phyloP scores from a whole-genome alignment of 2,888 invertebrate genomes.

The Torymus auratus region DNA sequence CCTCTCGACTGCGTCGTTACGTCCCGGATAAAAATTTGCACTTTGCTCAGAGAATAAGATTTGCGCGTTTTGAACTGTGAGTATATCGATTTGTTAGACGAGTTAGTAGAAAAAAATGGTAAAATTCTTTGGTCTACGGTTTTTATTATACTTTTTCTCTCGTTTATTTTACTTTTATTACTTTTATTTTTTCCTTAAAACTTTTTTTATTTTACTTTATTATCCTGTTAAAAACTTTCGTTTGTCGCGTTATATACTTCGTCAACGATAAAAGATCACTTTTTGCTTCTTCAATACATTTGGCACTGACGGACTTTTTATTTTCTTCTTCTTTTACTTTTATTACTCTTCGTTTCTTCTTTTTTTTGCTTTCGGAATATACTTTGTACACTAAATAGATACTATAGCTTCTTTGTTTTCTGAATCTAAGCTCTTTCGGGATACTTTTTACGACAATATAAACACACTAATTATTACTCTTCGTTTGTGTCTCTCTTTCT shows the following conservation, averaged over 20 bases:
- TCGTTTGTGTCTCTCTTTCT: conserved; percentile 16
- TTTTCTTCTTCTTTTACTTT: conserved; percentile 55
- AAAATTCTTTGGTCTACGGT: conserved; percentile 76
- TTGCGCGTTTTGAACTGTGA: conserved; percentile 26
- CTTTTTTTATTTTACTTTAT: conserved; percentile 54
- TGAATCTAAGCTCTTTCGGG: conserved; percentile 65
- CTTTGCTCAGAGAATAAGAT: conserved; percentile 22
- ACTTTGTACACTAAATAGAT: conserved; percentile 75
- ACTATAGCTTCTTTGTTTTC: conserved; percentile 69
- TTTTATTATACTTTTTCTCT: conserved; percentile 57
- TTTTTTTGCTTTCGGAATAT: conserved; percentile 67
- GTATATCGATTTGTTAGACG: conserved; percentile 59
- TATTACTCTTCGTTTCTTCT: conserved; percentile 46
- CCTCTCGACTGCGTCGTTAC: conserved; percentile 3
- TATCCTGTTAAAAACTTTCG: conserved; percentile 23
- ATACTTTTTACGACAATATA: conserved; percentile 73
- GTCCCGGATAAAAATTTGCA: conserved; percentile 7
- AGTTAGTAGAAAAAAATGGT: conserved; percentile 75
- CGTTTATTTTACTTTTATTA: conserved; percentile 45
- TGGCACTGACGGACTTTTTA: conserved; percentile 75
- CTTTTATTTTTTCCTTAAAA: conserved; percentile 53
- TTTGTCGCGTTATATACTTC: conserved; percentile 43
- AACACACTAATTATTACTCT: conserved; percentile 74
- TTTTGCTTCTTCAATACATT: conserved; percentile 67
- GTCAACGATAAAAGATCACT: conserved; percentile 56